Evolutionary conservation across 2,113 vertebrate genomes (phyloP).

Genomic region (Stigmatopora argus): DNA sequence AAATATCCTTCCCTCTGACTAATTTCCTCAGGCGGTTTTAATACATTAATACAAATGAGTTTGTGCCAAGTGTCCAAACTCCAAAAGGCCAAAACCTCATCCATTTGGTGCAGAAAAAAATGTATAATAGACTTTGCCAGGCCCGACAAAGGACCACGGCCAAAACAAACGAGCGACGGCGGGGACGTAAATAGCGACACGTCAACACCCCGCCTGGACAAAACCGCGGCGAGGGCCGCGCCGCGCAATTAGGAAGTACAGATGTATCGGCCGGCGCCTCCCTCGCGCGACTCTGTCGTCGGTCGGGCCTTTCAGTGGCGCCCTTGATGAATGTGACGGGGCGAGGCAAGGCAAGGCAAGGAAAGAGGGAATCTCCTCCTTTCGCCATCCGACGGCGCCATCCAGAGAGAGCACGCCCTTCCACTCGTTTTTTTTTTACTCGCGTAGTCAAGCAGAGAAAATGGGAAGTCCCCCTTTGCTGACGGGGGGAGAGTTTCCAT

Average conservation of each 20-base stretch:
- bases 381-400: constrained; percentile 39
- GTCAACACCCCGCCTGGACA: constrained; percentile 45
- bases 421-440: constrained; percentile 30
- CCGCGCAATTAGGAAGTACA: constrained; percentile 53
- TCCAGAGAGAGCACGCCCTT: constrained; percentile 28
- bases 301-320: constrained; percentile 27
- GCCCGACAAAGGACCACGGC: constrained; percentile 33
- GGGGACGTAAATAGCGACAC: constrained; percentile 42
- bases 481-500: constrained; percentile 10
- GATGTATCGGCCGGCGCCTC: constrained; percentile 41
- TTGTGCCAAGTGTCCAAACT: too few relatives aligned
- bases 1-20: background rate
- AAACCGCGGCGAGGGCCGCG: constrained; percentile 30
- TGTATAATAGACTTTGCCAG: constrained; percentile 35
- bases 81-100: too few relatives aligned
- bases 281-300: constrained; percentile 28
- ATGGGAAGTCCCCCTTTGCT: constrained; percentile 39
- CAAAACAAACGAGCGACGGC: constrained; percentile 38
- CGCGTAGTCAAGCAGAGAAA: constrained; percentile 41
- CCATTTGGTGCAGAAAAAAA: background rate
- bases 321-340: constrained; percentile 46
- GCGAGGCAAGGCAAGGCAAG: constrained; percentile 24
- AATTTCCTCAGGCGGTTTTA: background rate
- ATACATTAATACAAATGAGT: background rate
- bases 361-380: constrained; percentile 37